Evolutionary conservation across 2,888 invertebrate genomes (phyloP).

Genomic region (Chrysotoxum bicinctum): DNA sequence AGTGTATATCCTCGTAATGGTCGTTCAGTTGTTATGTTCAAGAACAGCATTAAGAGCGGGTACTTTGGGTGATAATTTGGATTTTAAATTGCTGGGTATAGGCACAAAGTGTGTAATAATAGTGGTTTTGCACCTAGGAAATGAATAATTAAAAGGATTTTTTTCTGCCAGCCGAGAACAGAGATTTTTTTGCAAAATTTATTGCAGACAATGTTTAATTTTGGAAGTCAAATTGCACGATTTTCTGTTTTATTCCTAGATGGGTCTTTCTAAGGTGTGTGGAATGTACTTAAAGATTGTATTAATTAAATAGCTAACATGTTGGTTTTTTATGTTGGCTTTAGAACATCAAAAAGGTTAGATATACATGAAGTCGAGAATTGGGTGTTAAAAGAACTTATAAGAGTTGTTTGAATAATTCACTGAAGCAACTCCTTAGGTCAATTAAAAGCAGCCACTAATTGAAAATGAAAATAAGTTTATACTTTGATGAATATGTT

Average conservation of each 20-base stretch:
- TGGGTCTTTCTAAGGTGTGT: background rate
- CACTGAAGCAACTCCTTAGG: no score
- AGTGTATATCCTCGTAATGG: slow-evolving; percentile 12
- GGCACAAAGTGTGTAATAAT: slow-evolving; percentile 9
- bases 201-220: background rate
- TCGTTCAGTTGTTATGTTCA: slow-evolving; percentile 6
- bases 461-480: no score
- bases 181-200: background rate
- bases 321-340: background rate
- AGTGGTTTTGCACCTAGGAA: slow-evolving; percentile 23
- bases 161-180: slow-evolving; percentile 6
- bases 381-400: no score
- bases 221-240: slow-evolving; percentile 11
- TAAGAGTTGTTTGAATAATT: no score
- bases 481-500: no score
- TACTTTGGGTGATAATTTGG: slow-evolving; percentile 37
- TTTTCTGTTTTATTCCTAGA: background rate
- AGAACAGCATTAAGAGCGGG: background rate
- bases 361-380: no score
- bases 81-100: background rate
- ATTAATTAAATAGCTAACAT: background rate
- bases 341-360: no score
- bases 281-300: background rate
- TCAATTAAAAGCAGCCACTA: no score
- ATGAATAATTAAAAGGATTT: slow-evolving; percentile 34